Conservation (phyloP, 2,113 vertebrate species). For the Cacatua alba region DNA sequence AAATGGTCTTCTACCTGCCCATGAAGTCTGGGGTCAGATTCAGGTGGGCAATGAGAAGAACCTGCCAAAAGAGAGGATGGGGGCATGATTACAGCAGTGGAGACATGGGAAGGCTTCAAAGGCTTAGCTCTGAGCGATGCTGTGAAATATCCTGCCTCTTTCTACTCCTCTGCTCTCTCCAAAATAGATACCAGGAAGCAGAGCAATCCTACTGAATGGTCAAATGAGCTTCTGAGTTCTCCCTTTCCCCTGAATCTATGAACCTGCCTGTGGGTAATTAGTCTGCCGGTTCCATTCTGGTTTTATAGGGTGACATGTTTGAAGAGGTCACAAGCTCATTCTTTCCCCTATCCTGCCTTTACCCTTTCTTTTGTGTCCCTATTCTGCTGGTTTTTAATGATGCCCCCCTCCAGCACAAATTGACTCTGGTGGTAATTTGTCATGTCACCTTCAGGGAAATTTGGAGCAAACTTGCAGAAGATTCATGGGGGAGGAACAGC, state of each 20-base stretch:
- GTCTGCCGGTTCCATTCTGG: background rate
- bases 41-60: background rate
- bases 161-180: background rate
- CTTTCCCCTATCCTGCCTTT: background rate
- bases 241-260: background rate
- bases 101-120: background rate
- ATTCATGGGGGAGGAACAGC: conserved; percentile 50
- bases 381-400: conserved; percentile 39
- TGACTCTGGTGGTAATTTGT: conserved; percentile 59
- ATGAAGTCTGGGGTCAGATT: background rate
- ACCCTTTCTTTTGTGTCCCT: background rate
- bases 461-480: conserved; percentile 57
- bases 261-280: background rate
- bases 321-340: conserved; percentile 30
- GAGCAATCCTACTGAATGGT: background rate
- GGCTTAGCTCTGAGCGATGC: background rate
- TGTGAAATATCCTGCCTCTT: background rate
- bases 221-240: background rate
- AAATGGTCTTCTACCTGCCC: background rate
- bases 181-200: background rate
- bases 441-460: conserved; percentile 68
- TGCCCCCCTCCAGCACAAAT: conserved; percentile 53
- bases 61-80: background rate
- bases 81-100: background rate
- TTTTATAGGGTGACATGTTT: background rate